phyloP scores from a whole-genome alignment of 2,797 vertebrate species.

The Characodon lateralis region DNA sequence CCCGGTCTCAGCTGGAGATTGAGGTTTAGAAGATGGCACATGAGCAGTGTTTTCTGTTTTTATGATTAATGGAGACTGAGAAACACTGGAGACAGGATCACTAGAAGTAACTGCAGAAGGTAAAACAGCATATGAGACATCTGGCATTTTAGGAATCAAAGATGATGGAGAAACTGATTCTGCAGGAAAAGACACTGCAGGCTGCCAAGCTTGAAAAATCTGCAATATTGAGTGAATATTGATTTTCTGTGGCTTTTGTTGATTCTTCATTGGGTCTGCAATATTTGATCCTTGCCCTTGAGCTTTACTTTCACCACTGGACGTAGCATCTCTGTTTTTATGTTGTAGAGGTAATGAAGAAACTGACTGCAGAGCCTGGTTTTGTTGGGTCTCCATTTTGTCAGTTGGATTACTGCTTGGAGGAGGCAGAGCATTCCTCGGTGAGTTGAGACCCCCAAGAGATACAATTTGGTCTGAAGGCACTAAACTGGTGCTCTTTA shows the following conservation, averaged over 20 bases:
- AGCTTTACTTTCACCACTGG: conserved; percentile 7
- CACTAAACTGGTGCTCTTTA: background rate
- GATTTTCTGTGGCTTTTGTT: background rate
- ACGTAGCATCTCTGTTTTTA: conserved; percentile 43
- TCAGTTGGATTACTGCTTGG: conserved; percentile 21
- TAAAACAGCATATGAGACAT: background rate
- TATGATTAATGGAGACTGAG: background rate
- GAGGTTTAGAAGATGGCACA: background rate
- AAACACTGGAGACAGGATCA: background rate
- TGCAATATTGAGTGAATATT: background rate
- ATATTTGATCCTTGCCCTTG: conserved; percentile 1
- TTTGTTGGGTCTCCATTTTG: conserved; percentile 1
- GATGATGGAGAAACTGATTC: background rate
- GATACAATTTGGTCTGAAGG: conserved; percentile 23
- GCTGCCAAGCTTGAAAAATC: background rate
- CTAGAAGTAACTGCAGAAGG: background rate
- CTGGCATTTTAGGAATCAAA: background rate
- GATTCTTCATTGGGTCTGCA: conserved; percentile 8
- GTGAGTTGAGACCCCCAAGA: conserved; percentile 1
- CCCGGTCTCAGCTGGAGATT: background rate
- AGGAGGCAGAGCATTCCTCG: conserved; percentile 12
- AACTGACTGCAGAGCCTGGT: background rate
- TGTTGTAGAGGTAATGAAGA: conserved; percentile 39
- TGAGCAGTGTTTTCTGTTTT: background rate
- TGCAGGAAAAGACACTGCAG: background rate